Evolutionary conservation across 2,888 invertebrate species (phyloP).

Genomic region (Clistopyga incitator): DNA sequence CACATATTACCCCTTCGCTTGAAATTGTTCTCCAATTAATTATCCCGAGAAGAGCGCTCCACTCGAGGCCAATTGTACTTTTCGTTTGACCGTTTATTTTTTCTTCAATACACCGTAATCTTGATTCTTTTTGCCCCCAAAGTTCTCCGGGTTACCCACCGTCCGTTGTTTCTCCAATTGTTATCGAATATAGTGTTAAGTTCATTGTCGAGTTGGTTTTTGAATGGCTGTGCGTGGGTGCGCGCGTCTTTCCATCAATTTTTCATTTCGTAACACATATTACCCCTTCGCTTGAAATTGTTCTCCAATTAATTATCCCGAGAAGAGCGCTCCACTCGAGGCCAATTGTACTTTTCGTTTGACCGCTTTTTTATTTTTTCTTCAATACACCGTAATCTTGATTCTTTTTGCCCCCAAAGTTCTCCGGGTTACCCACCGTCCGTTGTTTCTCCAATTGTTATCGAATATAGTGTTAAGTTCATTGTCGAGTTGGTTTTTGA

Average conservation of each 20-base stretch:
- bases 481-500: constrained; percentile 18
- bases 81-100: constrained; percentile 15
- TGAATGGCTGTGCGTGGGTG: constrained; percentile 8
- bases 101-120: constrained; percentile 35
- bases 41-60: constrained; percentile 1
- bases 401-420: constrained; percentile 35
- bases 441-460: constrained; percentile 59
- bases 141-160: constrained; percentile 51
- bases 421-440: constrained; percentile 49
- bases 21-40: too few relatives aligned
- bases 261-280: too few relatives aligned
- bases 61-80: not conserved
- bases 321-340: not conserved
- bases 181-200: constrained; percentile 43
- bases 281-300: too few relatives aligned
- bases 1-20: too few relatives aligned
- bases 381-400: constrained; percentile 36
- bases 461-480: constrained; percentile 36
- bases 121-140: constrained; percentile 23
- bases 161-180: constrained; percentile 56
- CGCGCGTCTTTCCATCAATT: too few relatives aligned
- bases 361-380: constrained; percentile 13
- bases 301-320: too few relatives aligned
- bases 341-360: not conserved
- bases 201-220: constrained; percentile 25